Evolutionary conservation across 2,797 vertebrate genomes (phyloP).

Genomic region (Lindbergichthys nudifrons): DNA sequence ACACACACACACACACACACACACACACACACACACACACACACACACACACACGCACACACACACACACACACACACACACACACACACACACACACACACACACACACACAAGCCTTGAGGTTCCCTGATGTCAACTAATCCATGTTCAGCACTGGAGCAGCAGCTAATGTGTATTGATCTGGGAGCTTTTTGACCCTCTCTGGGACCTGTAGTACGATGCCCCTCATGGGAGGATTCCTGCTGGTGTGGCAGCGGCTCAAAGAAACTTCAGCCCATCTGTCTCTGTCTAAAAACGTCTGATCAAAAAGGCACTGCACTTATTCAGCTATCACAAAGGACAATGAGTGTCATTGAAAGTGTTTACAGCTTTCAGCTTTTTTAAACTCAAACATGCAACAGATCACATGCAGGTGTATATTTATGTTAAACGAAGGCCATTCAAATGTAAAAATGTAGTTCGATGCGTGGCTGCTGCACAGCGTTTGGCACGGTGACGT

Average conservation of each 20-base stretch:
- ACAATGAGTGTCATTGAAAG: constrained; percentile 27
- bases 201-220: constrained; percentile 64
- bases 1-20: constrained; percentile 22
- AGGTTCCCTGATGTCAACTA: constrained; percentile 61
- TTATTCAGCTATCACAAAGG: constrained; percentile 23
- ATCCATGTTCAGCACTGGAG: constrained; percentile 62
- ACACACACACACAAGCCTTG: constrained; percentile 22
- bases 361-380: not conserved
- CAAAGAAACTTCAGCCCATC: constrained; percentile 60
- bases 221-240: constrained; percentile 58
- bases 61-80: not conserved
- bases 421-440: constrained; percentile 1
- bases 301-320: constrained; percentile 42
- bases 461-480: constrained; percentile 14
- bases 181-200: constrained; percentile 62
- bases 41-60: no score
- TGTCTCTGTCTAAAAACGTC: constrained; percentile 59
- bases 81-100: not conserved
- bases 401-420: not conserved
- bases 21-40: no score
- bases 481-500: constrained; percentile 24
- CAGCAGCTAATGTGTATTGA: constrained; percentile 80
- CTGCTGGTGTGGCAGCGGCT: constrained; percentile 57
- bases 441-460: constrained; percentile 1
- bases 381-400: not conserved